Percentiles rank a stretch among this genome's conserved stretches.
Conservation (phyloP, 2,888 invertebrate genomes). For the Mythimna lalbum region DNA sequence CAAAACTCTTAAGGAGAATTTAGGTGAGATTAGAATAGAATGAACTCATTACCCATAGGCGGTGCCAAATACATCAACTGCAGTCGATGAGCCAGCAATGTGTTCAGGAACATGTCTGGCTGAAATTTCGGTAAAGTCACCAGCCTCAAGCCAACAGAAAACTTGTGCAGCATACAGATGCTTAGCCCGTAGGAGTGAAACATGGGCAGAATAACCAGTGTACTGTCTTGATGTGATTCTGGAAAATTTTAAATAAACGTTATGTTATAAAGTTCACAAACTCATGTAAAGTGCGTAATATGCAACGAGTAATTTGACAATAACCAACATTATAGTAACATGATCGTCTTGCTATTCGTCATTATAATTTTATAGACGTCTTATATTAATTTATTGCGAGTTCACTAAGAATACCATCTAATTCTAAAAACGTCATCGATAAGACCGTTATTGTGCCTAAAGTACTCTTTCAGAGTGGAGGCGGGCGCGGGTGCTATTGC, state of each 20-base stretch:
- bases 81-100: slow-evolving; percentile 91
- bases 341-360: background rate
- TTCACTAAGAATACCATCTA: background rate
- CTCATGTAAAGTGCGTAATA: background rate
- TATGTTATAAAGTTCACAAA: background rate
- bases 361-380: background rate
- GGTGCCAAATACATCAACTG: slow-evolving; percentile 93
- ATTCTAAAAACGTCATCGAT: background rate
- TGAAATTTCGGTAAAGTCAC: slow-evolving; percentile 94
- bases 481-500: too few species aligned
- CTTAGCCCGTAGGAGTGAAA: slow-evolving; percentile 94
- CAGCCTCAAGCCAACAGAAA: slow-evolving; percentile 91
- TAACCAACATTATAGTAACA: background rate
- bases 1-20: background rate
- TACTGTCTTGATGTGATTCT: slow-evolving; percentile 88
- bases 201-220: slow-evolving; percentile 93
- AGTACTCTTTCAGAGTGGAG: too few species aligned
- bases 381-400: background rate
- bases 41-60: slow-evolving; percentile 91
- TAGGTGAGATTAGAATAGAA: background rate
- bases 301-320: background rate
- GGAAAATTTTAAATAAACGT: slow-evolving; percentile 21
- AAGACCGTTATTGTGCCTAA: too few species aligned
- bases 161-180: slow-evolving; percentile 89
- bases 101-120: slow-evolving; percentile 91